Evolutionary conservation across 2,113 vertebrate species (phyloP), one percentile per base, ranked within the genome.

Genomic region (Oryzias celebensis): DNA sequence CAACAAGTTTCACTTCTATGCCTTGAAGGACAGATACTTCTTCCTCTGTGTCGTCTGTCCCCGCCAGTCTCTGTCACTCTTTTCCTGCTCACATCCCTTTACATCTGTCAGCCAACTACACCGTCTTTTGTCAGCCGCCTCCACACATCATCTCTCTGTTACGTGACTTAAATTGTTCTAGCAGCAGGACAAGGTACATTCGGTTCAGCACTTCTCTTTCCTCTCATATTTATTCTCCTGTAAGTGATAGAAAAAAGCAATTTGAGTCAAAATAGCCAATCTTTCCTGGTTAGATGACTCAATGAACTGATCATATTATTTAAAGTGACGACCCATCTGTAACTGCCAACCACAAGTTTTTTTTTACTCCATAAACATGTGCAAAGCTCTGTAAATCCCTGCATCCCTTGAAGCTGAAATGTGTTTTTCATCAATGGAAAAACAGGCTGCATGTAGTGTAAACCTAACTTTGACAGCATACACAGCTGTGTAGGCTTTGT

Each of bases 1-100:
- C 63, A 84, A 88, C 83, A 81, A 82, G 71, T 88, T 73, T 83
- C 70, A 59, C 71, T 76, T 50, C 55, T 67, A 44, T 61, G 77
- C 83, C 71, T 75, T 78, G 77, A 87, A 80, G 83, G 83, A 85
- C 73, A 73, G 65, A 70, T 66, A 58, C 44, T 59, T 68, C 74
- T 52, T 73, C 60, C 52, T 67, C 53, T 24, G 15, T 26, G 68
- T 58, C 58, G 43, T 63, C 74, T 65, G 58, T 52, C 71, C 22
- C 69, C 22, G 61, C 61, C 78, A 63, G 59, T 80, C 73, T 68
- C 70, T 73, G 78, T 78, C 79, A 74, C 71, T 74, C 49, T 50
- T 61, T 58, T 65, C 65, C 77, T 53, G 59, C 71, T 68, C 52
- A 53, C 53, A 49, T 83, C 69, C 22, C 58, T 71, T 79, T 65